phyloP scores from a whole-genome alignment of 92 coral and sea anemone genomes.

The Heteractis magnifica region DNA sequence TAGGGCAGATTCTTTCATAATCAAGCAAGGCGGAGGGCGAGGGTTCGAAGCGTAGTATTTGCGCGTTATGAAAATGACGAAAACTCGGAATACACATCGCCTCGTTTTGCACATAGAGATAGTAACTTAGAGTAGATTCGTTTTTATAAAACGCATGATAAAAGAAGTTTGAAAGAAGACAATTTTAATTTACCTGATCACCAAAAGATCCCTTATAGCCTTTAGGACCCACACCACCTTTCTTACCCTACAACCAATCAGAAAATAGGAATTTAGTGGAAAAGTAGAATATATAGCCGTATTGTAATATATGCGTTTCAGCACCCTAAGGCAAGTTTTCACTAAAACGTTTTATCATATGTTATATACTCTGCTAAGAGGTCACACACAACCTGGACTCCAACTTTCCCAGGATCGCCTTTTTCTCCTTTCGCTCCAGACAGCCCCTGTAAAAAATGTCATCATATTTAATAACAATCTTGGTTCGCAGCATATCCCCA shows the following conservation, averaged over 20 bases:
- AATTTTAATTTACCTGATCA: slow-evolving; percentile 40
- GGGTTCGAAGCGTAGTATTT: too few species aligned
- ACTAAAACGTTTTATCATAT: background rate
- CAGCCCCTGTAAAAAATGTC: slow-evolving; percentile 22
- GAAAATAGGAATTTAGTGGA: background rate
- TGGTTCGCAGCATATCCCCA: background rate
- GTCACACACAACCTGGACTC: slow-evolving; percentile 37
- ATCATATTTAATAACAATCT: background rate
- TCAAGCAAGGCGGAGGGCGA: too few species aligned
- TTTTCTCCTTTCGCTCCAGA: slow-evolving; percentile 43
- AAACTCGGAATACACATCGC: too few species aligned
- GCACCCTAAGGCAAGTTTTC: background rate
- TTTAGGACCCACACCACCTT: slow-evolving; percentile 53
- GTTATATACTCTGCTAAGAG: background rate
- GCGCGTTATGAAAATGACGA: too few species aligned
- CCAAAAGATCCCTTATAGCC: slow-evolving; percentile 52
- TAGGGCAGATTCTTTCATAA: background rate
- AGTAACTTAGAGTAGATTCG: too few species aligned
- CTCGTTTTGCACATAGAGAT: too few species aligned
- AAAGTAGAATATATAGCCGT: background rate
- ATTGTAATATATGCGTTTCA: background rate
- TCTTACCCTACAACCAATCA: slow-evolving; percentile 40
- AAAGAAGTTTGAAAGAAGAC: background rate
- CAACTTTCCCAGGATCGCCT: slow-evolving; percentile 55
- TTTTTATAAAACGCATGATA: too few species aligned